phyloP scores from a whole-genome alignment of 2,888 invertebrate genomes.

The Hydriomena furcata region DNA sequence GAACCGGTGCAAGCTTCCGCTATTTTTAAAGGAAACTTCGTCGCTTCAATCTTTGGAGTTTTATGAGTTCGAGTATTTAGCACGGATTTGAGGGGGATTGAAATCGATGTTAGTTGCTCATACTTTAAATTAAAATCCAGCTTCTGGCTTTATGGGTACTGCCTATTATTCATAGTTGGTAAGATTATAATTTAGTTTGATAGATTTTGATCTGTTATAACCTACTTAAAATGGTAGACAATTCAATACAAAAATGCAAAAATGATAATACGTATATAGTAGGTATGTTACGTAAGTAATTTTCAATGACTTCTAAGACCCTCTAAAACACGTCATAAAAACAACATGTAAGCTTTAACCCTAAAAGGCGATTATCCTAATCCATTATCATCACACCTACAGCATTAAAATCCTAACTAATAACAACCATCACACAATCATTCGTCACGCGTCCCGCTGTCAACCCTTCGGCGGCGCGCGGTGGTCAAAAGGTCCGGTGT shows the following conservation, averaged over 20 bases:
- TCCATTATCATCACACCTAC: conserved; percentile 22
- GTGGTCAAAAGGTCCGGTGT: conserved; percentile 64
- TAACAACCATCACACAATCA: conserved; percentile 55
- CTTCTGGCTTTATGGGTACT: too few relatives aligned
- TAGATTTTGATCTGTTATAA: too few relatives aligned
- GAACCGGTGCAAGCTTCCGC: conserved; percentile 58
- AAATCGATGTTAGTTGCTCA: conserved; percentile 6
- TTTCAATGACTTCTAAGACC: too few relatives aligned
- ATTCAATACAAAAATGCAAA: too few relatives aligned
- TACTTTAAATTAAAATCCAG: not conserved
- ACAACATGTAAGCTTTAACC: conserved; percentile 8
- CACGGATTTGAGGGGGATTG: conserved; percentile 10
- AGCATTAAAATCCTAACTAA: conserved; percentile 60
- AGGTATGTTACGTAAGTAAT: too few relatives aligned
- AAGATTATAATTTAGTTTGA: too few relatives aligned
- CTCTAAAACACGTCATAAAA: not conserved
- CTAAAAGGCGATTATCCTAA: conserved; percentile 10
- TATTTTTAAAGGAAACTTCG: conserved; percentile 45
- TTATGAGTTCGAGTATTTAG: conserved; percentile 22
- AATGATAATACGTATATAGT: too few relatives aligned
- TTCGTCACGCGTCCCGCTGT: conserved; percentile 64
- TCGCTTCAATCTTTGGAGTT: conserved; percentile 35
- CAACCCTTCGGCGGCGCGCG: conserved; percentile 58
- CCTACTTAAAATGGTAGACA: too few relatives aligned
- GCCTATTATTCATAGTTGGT: too few relatives aligned